Evolutionary conservation across 2,113 vertebrate species (phyloP), one percentile per base, ranked within the genome.

Genomic region (Maccullochella peelii): DNA sequence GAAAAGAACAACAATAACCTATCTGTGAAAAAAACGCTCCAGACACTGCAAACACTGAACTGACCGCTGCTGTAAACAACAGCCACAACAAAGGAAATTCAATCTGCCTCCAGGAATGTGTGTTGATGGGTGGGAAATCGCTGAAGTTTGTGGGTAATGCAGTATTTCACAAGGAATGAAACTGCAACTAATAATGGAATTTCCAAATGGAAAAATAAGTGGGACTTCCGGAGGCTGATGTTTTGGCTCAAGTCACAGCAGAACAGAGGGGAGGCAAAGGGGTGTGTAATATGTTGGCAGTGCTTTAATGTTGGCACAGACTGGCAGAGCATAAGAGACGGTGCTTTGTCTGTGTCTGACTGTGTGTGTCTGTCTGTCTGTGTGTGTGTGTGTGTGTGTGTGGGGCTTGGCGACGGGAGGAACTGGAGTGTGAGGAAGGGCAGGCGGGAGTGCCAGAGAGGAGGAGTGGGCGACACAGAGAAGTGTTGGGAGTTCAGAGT

Each of bases 401-500:
- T 52, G 57, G 52, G 14, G 23, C 8, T 25, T 70, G 73, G 83
- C 36, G 44, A 67, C 58, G 16, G 70, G 77, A 65, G 89, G 76
- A 89, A 80, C 62, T 71, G 44, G 82, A 89, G 86, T 74, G 90
- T 87, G 90, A 92, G 86, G 80, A 88, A 91, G 83, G 88, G 83
- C 88, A 89, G 63, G 57, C 57, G 3, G 85, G 80, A 80, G 86
- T 54, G 76, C 66, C 59, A 73, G 63, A 82, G 73, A 83, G 73
- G 80, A 88, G 73, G 67, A 80, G 75, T 89, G 82, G 78, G 84
- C 59, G 44, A 87, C 80, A 92, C 94, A 94, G 87, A 92, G 58
- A 93, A 92, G 95, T 95, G 94, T 84, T 90, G 94, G 94, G 96
- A 95, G 95, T 89, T 94, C 94, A 95, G 88, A 95, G 86, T 52